Base-by-base conservation (phyloP, 2,797 vertebrate species). In the Melanotaenia boesemani region DNA sequence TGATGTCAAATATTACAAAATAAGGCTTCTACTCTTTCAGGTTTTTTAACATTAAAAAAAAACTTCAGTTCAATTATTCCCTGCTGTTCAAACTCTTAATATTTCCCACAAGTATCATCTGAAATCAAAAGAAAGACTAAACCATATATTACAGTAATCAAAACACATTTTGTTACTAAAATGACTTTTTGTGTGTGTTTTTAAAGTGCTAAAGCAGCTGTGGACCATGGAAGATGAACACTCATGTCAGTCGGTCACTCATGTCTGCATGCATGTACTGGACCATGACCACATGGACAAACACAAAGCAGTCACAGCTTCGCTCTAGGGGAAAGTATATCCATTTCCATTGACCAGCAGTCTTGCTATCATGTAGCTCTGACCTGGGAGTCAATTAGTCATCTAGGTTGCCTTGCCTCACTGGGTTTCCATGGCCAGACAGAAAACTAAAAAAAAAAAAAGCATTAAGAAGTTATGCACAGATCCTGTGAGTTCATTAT, bases 311-410 rank as follows among this genome's bases (percentile, higher is more conserved):
- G 74, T 60, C n/a, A 26, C 32, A 70, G 66, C 46, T 69, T 77
- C 58, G 58, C 85, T 78, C 82, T 69, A 75, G 71, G 80, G 83
- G 84, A 91, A 92, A 90, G 86, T 86, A 90, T 90, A 93, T 91
- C 88, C 73, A 83, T 91, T 88, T 86, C 81, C 86, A 85, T 83
- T 88, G 82, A 91, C 79, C 89, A 81, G 75, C 76, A 76, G 76
- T 80, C 81, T 77, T 75, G 80, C 82, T 88, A 91, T 92, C 88
- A 89, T 79, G 81, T 91, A 89, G 80, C 91, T 81, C 80, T 76
- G 78, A 82, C 82, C 88, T 80, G 74, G 73, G 81, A 90, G 85
- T 92, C 86, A 88, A 86, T 90, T 86, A 89, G 88, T 89, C 86
- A 82, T 89, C 81, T 70, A 71, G 63, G 81, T 80, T 86, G 76